A percentile compares a stretch with the other conserved stretches of the same genome.
These are phyloP conservation scores for Upupa epops DNA, from an alignment of 2,113 vertebrate genomes.

Conservation along the genomic window DNA sequence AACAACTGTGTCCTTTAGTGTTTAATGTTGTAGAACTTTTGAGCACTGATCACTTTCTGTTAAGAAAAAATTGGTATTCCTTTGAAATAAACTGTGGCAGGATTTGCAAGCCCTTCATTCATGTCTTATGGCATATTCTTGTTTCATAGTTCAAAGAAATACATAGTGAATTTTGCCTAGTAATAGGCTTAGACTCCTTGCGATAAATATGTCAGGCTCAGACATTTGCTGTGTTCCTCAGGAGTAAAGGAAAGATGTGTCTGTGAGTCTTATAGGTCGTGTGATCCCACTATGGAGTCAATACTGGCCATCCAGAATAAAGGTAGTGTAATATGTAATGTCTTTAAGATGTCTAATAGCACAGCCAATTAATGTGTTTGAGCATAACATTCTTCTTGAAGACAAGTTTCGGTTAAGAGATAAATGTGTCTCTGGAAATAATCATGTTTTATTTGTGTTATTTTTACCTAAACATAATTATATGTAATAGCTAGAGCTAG, in stretches of 20 bases:
- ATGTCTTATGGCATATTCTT: neutral
- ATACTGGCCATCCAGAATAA: neutral
- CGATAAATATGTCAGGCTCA: neutral
- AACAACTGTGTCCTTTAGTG: neutral
- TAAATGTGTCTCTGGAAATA: neutral
- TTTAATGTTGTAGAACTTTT: neutral
- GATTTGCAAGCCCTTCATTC: neutral
- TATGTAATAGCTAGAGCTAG: neutral
- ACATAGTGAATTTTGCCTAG: neutral
- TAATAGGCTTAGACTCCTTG: neutral
- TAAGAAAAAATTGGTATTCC: neutral
- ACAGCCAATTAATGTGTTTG: neutral
- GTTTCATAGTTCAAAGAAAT: neutral
- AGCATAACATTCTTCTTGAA: neutral
- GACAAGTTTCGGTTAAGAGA: neutral
- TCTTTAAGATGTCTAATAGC: neutral
- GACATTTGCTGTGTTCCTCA: neutral
- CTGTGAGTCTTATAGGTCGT: neutral
- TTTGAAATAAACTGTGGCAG: neutral
- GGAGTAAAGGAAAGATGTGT: neutral
- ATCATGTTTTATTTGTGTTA: neutral
- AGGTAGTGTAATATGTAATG: neutral
- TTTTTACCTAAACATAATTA: slow-evolving; percentile 2
- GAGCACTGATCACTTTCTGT: neutral
- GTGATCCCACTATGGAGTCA: neutral